These are phyloP conservation scores for Micronycteris hirsuta DNA, from an alignment of 2,113 vertebrate genomes.

Conservation along the genomic window DNA sequence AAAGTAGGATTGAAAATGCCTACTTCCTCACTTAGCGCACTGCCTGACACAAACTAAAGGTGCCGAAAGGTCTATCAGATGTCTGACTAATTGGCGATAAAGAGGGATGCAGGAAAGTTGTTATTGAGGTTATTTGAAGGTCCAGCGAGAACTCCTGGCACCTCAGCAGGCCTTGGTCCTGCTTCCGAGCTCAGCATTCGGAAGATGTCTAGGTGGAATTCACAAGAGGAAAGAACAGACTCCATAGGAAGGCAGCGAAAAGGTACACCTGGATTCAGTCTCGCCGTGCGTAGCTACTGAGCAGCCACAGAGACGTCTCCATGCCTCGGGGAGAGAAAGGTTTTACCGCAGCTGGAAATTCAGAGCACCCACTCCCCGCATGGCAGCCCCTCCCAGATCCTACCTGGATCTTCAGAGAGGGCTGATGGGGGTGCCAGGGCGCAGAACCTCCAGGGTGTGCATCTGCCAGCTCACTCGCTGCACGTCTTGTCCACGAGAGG, in stretches of 20 bases:
- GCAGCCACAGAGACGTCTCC: background rate
- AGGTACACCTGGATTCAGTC: background rate
- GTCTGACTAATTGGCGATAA: background rate
- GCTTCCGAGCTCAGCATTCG: background rate
- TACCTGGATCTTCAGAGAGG: background rate
- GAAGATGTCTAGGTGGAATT: background rate
- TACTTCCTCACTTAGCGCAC: background rate
- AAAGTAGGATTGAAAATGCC: background rate
- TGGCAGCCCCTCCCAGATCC: background rate
- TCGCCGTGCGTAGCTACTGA: background rate
- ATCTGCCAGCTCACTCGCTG: conserved; percentile 71
- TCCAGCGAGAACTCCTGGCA: background rate
- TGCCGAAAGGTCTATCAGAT: background rate
- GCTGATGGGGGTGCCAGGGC: conserved; percentile 70
- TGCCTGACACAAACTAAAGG: background rate
- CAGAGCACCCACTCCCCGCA: background rate
- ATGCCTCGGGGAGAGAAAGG: background rate
- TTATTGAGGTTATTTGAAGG: background rate
- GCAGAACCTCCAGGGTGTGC: conserved; percentile 66
- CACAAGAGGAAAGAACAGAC: background rate
- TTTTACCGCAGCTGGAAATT: background rate
- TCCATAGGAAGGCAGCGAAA: background rate
- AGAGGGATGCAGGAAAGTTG: background rate
- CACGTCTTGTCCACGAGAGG: background rate
- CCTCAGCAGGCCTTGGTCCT: background rate